These are phyloP conservation scores for Lasioglossum vierecki DNA, from an alignment of 2,888 invertebrate species.

Conservation along the genomic window DNA sequence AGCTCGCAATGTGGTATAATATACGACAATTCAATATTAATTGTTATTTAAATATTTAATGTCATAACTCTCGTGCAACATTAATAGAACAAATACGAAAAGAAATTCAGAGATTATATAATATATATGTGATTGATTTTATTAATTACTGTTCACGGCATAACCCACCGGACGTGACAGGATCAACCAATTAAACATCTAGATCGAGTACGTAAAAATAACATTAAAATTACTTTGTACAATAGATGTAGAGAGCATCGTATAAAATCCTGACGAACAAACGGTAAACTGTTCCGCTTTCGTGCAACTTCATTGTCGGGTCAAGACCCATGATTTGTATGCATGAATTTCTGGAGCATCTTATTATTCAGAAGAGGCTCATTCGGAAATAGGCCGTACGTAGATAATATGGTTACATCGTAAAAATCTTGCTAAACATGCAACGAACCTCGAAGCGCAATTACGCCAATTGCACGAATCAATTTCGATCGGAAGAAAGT, in stretches of 20 bases:
- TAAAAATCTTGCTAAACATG: not conserved
- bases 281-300: constrained; percentile 9
- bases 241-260: not conserved
- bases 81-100: too few species aligned
- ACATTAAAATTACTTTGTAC: not conserved
- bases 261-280: not conserved
- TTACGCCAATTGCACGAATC: not conserved
- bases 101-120: too few species aligned
- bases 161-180: too few species aligned
- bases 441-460: not conserved
- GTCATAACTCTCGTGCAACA: too few species aligned
- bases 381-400: not conserved
- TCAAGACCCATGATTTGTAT: constrained; percentile 14
- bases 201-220: not conserved
- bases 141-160: too few species aligned
- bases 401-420: not conserved
- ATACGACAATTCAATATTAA: too few species aligned
- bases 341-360: constrained; percentile 23
- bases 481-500: not conserved
- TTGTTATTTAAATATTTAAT: too few species aligned
- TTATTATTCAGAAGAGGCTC: constrained; percentile 27
- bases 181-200: not conserved
- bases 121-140: too few species aligned
- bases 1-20: too few species aligned
- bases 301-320: constrained; percentile 20